Conservation (phyloP, 1,140 invertebrate species). For the Heliothis subflexa region DNA sequence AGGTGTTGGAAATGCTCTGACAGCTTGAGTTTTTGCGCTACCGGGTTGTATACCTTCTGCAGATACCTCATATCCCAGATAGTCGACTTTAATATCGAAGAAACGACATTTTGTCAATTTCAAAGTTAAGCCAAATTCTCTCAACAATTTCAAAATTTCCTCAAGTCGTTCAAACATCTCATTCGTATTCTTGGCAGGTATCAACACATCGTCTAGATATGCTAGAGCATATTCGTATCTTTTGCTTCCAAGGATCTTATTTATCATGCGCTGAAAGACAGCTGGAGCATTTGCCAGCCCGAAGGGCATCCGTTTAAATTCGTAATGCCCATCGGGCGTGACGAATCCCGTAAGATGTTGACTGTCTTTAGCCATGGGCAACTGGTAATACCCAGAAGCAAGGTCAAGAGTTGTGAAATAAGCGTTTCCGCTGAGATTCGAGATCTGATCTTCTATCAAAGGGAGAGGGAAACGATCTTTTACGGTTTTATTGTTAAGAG, state of each 20-base stretch:
- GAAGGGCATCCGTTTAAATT: too few relatives aligned
- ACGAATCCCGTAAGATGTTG: too few relatives aligned
- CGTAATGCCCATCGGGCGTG: too few relatives aligned
- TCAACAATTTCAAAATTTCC: background rate
- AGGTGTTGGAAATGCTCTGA: background rate
- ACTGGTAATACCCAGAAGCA: too few relatives aligned
- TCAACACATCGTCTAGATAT: background rate
- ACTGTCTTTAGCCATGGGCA: too few relatives aligned
- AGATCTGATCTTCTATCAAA: too few relatives aligned
- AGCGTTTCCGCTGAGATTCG: background rate
- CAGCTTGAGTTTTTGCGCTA: background rate
- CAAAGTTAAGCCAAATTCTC: background rate
- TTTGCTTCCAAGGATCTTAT: background rate
- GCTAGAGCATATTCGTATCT: background rate
- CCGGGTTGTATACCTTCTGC: background rate
- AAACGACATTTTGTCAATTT: background rate
- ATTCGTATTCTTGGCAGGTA: too few relatives aligned
- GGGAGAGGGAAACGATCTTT: background rate
- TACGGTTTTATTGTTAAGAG: background rate
- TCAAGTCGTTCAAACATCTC: background rate
- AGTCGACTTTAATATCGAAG: background rate
- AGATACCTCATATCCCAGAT: background rate
- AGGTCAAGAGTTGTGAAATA: background rate
- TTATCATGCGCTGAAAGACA: too few relatives aligned
- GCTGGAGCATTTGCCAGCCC: too few relatives aligned